These are phyloP conservation scores for Periophthalmodon schlosseri DNA, from an alignment of 2,113 vertebrate genomes.

Conservation along the genomic window DNA sequence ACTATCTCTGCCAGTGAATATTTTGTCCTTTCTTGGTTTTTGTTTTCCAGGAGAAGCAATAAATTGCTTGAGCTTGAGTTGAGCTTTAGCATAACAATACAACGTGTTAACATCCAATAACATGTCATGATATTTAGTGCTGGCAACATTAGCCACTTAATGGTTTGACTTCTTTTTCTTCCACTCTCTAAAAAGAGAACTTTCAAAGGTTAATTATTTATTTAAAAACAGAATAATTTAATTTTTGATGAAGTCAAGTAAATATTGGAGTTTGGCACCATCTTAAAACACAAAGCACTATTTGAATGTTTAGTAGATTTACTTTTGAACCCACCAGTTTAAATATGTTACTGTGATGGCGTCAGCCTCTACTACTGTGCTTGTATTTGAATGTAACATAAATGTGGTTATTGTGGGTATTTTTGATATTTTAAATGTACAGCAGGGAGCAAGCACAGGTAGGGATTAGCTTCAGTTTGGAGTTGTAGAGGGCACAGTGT, in stretches of 20 bases:
- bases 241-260: not conserved
- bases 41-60: slow-evolving; percentile 10
- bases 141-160: not conserved
- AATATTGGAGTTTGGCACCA: not conserved
- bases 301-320: not conserved
- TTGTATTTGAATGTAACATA: slow-evolving; percentile 58
- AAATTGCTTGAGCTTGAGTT: slow-evolving; percentile 3
- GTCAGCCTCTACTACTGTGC: slow-evolving; percentile 21
- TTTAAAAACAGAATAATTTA: not conserved
- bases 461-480: slow-evolving; percentile 1
- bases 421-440: slow-evolving; percentile 58
- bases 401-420: slow-evolving; percentile 47
- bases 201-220: not conserved
- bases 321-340: slow-evolving; percentile 6
- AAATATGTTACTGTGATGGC: slow-evolving; percentile 1
- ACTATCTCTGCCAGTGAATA: not conserved
- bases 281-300: not conserved
- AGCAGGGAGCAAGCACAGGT: slow-evolving; percentile 39
- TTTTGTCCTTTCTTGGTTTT: not conserved
- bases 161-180: not conserved
- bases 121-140: not conserved
- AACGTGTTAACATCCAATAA: not conserved
- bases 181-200: not conserved
- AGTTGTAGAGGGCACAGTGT: slow-evolving; percentile 4
- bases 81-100: slow-evolving; percentile 4